Evolutionary conservation across 1,140 invertebrate genomes (phyloP).

Genomic region (Phymastichus coffea): DNA sequence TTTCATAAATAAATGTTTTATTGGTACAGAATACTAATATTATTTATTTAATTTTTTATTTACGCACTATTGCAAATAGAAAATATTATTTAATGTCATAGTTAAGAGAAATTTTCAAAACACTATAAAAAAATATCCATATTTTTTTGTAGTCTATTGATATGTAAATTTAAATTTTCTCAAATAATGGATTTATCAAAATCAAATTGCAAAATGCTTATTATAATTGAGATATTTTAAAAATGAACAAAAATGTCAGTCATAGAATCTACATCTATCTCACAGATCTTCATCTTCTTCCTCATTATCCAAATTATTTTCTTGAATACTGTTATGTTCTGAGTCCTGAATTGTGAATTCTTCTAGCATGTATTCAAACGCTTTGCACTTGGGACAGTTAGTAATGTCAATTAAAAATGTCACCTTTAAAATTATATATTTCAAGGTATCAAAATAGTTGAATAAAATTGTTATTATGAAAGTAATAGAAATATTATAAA

Average conservation of each 20-base stretch:
- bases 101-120: too few species aligned
- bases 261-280: too few species aligned
- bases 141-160: too few species aligned
- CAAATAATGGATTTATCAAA: too few species aligned
- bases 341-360: slow-evolving; percentile 19
- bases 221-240: too few species aligned
- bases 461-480: background rate
- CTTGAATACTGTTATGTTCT: background rate
- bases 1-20: background rate
- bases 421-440: slow-evolving; percentile 23
- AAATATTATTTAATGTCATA: background rate
- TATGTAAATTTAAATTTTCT: too few species aligned
- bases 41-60: background rate
- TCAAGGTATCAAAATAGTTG: background rate
- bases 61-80: background rate
- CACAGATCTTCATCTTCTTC: too few species aligned
- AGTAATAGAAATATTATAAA: background rate
- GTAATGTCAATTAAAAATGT: slow-evolving; percentile 33
- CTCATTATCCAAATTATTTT: too few species aligned
- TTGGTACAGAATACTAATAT: background rate
- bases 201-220: too few species aligned
- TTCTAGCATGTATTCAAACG: slow-evolving; percentile 24
- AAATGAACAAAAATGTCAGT: too few species aligned
- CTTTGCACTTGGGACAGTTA: slow-evolving; percentile 30
- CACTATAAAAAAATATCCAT: too few species aligned